Evolutionary conservation across 2,888 invertebrate species (phyloP).

Genomic region (Patella depressa): DNA sequence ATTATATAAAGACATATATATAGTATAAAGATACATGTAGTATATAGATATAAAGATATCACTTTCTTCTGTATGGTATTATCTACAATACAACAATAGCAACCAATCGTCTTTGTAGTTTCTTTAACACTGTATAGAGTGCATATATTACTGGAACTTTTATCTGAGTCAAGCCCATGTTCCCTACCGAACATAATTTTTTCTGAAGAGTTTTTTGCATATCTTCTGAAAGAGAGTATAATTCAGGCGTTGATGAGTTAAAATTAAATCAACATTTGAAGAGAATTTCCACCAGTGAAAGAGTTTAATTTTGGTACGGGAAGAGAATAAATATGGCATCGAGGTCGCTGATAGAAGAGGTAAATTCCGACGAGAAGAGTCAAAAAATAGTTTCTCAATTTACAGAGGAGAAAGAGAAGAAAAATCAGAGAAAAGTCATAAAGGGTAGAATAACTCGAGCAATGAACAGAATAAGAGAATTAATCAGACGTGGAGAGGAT

Average conservation of each 20-base stretch:
- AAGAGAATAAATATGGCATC: background rate
- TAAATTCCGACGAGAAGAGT: no score
- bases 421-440: background rate
- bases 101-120: no score
- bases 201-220: slow-evolving; percentile 2
- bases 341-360: background rate
- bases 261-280: background rate
- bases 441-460: slow-evolving; percentile 5
- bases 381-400: background rate
- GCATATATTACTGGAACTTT: no score
- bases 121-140: no score
- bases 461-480: background rate
- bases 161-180: no score
- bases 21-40: no score
- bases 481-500: background rate
- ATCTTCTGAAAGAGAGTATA: background rate
- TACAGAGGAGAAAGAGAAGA: slow-evolving; percentile 2
- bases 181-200: slow-evolving; percentile 3
- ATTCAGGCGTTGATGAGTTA: background rate
- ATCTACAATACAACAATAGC: no score
- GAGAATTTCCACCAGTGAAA: background rate
- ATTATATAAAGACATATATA: no score
- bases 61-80: no score
- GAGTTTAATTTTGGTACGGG: background rate
- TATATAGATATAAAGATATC: no score